These are phyloP conservation scores for Tapirus terrestris DNA, from an alignment of 2,113 vertebrate genomes.

Conservation along the genomic window DNA sequence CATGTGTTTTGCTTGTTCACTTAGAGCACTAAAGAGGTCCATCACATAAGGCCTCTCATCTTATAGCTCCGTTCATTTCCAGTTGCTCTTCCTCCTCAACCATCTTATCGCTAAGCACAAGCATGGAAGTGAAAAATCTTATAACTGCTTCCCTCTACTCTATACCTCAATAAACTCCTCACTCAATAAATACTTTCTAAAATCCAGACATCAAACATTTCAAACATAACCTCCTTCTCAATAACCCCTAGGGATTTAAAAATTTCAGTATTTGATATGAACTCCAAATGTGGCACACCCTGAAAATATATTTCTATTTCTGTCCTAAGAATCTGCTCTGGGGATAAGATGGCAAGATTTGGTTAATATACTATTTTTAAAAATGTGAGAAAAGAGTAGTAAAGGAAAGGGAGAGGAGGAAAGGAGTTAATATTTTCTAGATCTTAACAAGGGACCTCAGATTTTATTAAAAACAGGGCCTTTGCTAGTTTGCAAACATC, in stretches of 20 bases:
- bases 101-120: background rate
- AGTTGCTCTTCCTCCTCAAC: constrained; percentile 7
- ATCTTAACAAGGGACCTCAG: constrained; percentile 31
- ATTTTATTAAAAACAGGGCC: constrained; percentile 16
- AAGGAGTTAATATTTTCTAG: constrained; percentile 46
- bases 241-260: constrained; percentile 23
- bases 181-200: constrained; percentile 16
- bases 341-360: constrained; percentile 26
- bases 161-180: background rate
- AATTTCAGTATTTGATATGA: constrained; percentile 31
- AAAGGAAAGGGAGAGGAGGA: background rate
- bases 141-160: background rate
- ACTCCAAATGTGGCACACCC: constrained; percentile 20
- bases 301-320: constrained; percentile 60
- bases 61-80: background rate
- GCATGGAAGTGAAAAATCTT: background rate
- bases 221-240: constrained; percentile 34
- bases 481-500: constrained; percentile 22
- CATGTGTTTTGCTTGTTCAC: background rate
- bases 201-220: constrained; percentile 27
- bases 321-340: constrained; percentile 40
- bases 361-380: constrained; percentile 36
- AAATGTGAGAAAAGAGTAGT: background rate
- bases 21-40: background rate
- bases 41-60: background rate